A percentile compares a stretch with the other conserved stretches of the same genome.
Evolutionary conservation across 2,797 vertebrate genomes (phyloP).

Genomic region (Acridotheres tristis): DNA sequence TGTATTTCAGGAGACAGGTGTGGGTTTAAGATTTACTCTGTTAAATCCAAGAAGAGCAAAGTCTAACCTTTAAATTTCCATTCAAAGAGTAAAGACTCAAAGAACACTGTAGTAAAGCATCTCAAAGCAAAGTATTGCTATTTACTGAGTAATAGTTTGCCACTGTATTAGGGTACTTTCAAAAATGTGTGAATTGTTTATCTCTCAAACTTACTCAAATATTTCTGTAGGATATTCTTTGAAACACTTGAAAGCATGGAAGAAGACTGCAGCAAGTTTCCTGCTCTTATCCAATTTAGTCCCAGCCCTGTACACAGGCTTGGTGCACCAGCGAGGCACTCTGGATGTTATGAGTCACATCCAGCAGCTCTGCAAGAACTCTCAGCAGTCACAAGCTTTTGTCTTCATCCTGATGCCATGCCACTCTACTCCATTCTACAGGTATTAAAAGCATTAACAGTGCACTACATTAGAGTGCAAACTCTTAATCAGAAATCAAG

Average conservation of each 20-base stretch:
- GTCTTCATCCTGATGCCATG: conserved; percentile 94
- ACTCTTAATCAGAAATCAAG: neutral
- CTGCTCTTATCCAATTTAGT: conserved; percentile 84
- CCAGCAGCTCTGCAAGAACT: conserved; percentile 78
- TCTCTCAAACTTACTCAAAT: neutral
- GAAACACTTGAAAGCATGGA: conserved; percentile 82
- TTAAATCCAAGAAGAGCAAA: neutral
- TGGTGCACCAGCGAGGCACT: conserved; percentile 92
- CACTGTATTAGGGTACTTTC: neutral
- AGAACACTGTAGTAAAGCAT: neutral
- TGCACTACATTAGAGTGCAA: neutral
- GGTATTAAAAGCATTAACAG: conserved; percentile 73
- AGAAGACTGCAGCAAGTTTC: conserved; percentile 73
- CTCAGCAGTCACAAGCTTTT: conserved; percentile 55
- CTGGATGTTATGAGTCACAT: conserved; percentile 90
- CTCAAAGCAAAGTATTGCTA: neutral
- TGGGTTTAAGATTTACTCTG: neutral
- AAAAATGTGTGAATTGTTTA: neutral
- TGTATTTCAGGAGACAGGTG: neutral
- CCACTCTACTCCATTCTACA: conserved; percentile 96
- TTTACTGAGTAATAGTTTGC: neutral
- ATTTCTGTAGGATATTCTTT: conserved; percentile 84
- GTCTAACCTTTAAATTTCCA: neutral
- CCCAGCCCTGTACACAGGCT: conserved; percentile 88
- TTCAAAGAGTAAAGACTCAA: neutral